phyloP scores from a whole-genome alignment of 2,888 invertebrate genomes.

The Mythimna lalbum region DNA sequence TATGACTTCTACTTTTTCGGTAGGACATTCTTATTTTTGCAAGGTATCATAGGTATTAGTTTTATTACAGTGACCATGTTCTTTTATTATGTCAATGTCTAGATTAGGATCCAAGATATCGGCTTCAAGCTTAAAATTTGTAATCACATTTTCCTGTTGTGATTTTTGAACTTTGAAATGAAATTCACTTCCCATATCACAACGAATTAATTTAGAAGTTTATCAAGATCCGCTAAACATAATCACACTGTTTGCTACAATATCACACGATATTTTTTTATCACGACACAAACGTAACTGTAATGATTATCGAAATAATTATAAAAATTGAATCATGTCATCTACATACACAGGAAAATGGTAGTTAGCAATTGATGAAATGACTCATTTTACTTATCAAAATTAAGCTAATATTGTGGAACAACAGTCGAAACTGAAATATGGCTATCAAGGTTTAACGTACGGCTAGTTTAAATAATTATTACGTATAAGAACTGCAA shows the following conservation, averaged over 20 bases:
- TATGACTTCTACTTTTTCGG: constrained; percentile 11
- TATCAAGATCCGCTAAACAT: not conserved
- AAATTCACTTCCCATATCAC: constrained; percentile 1
- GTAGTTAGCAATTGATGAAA: constrained; percentile 15
- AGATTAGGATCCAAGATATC: not conserved
- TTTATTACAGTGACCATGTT: not conserved
- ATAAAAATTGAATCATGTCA: constrained; percentile 28
- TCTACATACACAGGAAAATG: not conserved
- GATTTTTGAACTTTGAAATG: not conserved
- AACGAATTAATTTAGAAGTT: not conserved
- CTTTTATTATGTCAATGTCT: not conserved
- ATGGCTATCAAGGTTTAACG: too few species aligned
- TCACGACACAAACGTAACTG: not conserved
- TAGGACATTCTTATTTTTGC: not conserved
- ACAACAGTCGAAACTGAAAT: not conserved
- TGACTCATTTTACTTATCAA: constrained; percentile 1
- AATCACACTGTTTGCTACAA: constrained; percentile 12
- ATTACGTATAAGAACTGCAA: not conserved
- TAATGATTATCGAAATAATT: constrained; percentile 16
- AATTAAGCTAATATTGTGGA: constrained; percentile 5
- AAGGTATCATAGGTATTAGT: not conserved
- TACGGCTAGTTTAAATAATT: not conserved
- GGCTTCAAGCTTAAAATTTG: not conserved
- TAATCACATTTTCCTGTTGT: not conserved
- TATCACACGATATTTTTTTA: constrained; percentile 15